A percentile compares a stretch with the other conserved stretches of the same genome.
phyloP scores from a whole-genome alignment of 2,888 invertebrate species.

The Ceramica pisi region DNA sequence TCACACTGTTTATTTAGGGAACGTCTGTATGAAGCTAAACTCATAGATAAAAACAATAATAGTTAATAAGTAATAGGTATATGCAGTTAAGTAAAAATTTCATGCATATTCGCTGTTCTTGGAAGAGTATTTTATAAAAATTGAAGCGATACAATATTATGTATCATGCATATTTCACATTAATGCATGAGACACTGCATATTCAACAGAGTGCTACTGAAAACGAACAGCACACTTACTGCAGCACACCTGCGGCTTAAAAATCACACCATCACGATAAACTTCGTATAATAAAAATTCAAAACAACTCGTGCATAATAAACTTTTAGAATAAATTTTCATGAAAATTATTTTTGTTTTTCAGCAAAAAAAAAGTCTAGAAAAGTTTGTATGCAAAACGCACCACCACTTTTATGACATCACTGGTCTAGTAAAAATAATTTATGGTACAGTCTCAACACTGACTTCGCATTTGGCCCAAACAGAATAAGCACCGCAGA shows the following conservation, averaged over 20 bases:
- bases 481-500: constrained; percentile 62
- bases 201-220: constrained; percentile 31
- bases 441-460: constrained; percentile 73
- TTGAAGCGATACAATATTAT: background rate
- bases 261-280: constrained; percentile 38
- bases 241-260: constrained; percentile 42
- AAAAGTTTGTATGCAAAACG: constrained; percentile 47
- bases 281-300: constrained; percentile 34
- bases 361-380: constrained; percentile 12
- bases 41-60: too few relatives aligned
- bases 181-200: constrained; percentile 6
- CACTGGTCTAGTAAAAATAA: constrained; percentile 69
- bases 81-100: too few relatives aligned
- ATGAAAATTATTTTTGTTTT: constrained; percentile 29
- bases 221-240: constrained; percentile 17
- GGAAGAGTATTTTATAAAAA: background rate
- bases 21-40: too few relatives aligned
- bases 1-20: too few relatives aligned
- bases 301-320: constrained; percentile 46
- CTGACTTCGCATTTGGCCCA: constrained; percentile 66
- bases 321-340: constrained; percentile 47
- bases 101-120: background rate
- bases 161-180: constrained; percentile 9
- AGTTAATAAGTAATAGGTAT: too few relatives aligned
- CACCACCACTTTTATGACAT: constrained; percentile 43